A percentile compares a stretch with the other conserved stretches of the same genome.
Evolutionary conservation across 92 coral and sea anemone genomes (phyloP).

Genomic region (Umimayanthus kanabou): DNA sequence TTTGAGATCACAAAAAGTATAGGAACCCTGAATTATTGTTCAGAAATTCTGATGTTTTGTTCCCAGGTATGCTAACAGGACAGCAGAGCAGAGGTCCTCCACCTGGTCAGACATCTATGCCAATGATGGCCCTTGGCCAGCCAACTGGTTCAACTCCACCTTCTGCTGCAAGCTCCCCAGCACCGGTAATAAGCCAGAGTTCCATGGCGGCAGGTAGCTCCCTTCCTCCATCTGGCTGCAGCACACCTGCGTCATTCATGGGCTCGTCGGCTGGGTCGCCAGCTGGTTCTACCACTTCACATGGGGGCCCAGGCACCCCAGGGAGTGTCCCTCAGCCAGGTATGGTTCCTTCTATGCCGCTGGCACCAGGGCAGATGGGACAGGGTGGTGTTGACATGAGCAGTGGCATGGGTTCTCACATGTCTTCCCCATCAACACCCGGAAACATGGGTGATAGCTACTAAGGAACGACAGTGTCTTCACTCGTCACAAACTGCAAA

Average conservation of each 20-base stretch:
- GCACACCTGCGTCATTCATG: constrained; percentile 86
- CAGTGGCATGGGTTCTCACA: constrained; percentile 61
- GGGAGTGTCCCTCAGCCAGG: constrained; percentile 51
- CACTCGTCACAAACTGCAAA: background rate
- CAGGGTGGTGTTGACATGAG: constrained; percentile 61
- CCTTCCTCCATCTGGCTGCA: constrained; percentile 88
- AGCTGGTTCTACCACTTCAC: constrained; percentile 58
- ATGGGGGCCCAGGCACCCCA: constrained; percentile 78
- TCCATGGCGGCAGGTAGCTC: constrained; percentile 74
- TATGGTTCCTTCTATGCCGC: constrained; percentile 34
- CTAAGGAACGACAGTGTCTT: background rate
- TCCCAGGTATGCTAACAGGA: constrained; percentile 24
- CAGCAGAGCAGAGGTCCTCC: constrained; percentile 29
- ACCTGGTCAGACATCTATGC: constrained; percentile 26
- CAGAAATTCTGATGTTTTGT: background rate
- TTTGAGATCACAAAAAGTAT: background rate
- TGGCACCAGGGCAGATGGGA: constrained; percentile 47
- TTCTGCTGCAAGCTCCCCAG: constrained; percentile 74
- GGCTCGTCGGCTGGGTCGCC: constrained; percentile 79
- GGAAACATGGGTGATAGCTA: constrained; percentile 36
- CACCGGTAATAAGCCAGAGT: constrained; percentile 80
- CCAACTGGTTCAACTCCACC: constrained; percentile 70
- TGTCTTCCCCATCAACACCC: constrained; percentile 66
- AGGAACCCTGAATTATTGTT: background rate
- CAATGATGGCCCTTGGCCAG: constrained; percentile 52